These are phyloP conservation scores for Zaprionus kolodkinae DNA, from an alignment of 1,140 invertebrate species.

Conservation along the genomic window DNA sequence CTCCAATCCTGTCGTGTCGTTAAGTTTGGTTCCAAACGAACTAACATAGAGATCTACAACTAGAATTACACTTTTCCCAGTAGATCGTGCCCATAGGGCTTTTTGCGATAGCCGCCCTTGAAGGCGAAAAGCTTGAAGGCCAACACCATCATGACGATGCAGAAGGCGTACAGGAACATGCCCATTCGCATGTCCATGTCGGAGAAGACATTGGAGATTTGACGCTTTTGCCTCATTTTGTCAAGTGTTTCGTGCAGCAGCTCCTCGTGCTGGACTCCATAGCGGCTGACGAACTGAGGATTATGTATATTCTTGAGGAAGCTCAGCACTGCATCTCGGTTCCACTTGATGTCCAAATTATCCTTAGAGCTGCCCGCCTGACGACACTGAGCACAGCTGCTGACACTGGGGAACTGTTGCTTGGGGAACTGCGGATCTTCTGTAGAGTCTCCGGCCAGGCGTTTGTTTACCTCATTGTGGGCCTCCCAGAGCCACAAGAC, in stretches of 20 bases:
- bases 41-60: not conserved
- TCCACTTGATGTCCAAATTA: constrained; percentile 87
- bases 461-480: constrained; percentile 96
- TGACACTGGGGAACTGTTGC: constrained; percentile 92
- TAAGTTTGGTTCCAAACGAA: constrained; percentile 9
- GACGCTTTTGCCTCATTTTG: constrained; percentile 80
- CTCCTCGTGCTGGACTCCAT: constrained; percentile 71
- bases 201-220: constrained; percentile 86
- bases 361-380: constrained; percentile 48
- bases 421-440: constrained; percentile 97
- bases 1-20: constrained; percentile 44
- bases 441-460: constrained; percentile 92
- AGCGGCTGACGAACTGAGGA: constrained; percentile 85
- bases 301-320: constrained; percentile 92
- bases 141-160: constrained; percentile 88
- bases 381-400: constrained; percentile 90
- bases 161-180: constrained; percentile 89
- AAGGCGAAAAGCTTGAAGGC: constrained; percentile 91
- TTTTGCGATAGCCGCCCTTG: constrained; percentile 88
- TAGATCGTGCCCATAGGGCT: constrained; percentile 87
- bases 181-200: constrained; percentile 91
- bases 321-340: constrained; percentile 88
- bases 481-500: constrained; percentile 97
- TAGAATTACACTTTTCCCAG: constrained; percentile 87
- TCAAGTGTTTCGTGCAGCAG: constrained; percentile 56